Base-by-base conservation (phyloP, 2,888 invertebrate species). In the Drosophila sordidapex region DNA sequence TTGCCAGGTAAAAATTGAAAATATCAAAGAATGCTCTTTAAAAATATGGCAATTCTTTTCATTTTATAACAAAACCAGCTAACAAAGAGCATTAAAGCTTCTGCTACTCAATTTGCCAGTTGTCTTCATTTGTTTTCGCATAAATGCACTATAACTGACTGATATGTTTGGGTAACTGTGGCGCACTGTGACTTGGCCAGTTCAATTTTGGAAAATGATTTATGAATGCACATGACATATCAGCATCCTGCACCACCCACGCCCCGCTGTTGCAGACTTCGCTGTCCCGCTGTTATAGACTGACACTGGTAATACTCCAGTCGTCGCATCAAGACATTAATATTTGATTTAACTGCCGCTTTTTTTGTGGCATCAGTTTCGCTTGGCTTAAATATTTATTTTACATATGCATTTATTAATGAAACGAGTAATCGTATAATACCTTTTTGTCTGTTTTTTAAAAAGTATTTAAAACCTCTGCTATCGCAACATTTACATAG, bases 141-240 rank as follows among this genome's bases (percentile, higher is more conserved):
- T 21, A 21, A 21, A 21, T 21, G 65, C 66, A 67, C 62, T 74
- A 75, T 71, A 75, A 74, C 76, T 63, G 66, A 78, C 63, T 78
- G 77, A 79, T 77, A 57, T 72, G 68, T 59, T 79, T 68, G 62
- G 68, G 46, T 52, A 74, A 40, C 70, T 74, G 48, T 60, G 75
- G 63, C 57, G 67, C 48, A 58, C 68, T 75, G 52, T 68, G 77
- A 72, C 72, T 87, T 79, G 70, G 60, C 56, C 65, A 60, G 81
- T 79, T 83, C 87, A 89, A 91, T 91, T 91, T 88, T 63, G 80
- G 74, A 80, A 71, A 89, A 91, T 92, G 92, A 92, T 92, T 92
- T 92, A 92, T 92, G 90, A 83, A 92, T 91, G 83, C 86, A 83
- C 81, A 84, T 86, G 90, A 86, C 89, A 88, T 92, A 92, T 91